Evolutionary conservation across 2,797 vertebrate genomes (phyloP).

Genomic region (Hapalemur alaotrensis): DNA sequence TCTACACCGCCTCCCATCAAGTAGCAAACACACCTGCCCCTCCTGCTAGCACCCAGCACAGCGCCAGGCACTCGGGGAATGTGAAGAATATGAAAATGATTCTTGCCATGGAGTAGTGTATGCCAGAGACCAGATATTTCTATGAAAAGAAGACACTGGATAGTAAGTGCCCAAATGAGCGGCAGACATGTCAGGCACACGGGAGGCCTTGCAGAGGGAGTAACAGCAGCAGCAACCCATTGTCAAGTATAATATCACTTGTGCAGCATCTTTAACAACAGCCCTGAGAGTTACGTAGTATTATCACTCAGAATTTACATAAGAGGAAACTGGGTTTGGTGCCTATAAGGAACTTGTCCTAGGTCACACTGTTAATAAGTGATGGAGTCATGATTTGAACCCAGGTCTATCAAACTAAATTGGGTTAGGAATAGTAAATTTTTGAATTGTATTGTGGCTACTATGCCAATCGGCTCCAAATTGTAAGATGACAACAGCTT

Average conservation of each 20-base stretch:
- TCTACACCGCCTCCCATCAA: background rate
- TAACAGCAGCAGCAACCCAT: background rate
- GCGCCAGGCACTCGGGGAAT: background rate
- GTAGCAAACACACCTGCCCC: background rate
- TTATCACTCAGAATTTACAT: background rate
- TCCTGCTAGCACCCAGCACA: background rate
- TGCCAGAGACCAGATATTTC: background rate
- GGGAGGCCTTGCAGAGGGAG: background rate
- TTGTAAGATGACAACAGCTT: background rate
- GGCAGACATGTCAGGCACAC: fast-evolving
- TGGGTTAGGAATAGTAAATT: background rate
- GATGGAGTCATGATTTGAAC: background rate
- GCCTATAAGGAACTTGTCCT: background rate
- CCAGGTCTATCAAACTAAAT: background rate
- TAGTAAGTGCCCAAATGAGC: background rate
- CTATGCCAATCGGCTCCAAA: background rate
- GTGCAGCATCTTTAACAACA: background rate
- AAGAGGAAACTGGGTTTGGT: background rate
- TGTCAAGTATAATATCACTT: background rate
- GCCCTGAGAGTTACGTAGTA: background rate
- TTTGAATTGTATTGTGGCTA: background rate
- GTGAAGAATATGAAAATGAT: background rate
- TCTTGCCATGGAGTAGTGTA: background rate
- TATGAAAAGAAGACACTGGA: background rate
- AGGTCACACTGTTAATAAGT: background rate